Evolutionary conservation across 2,797 vertebrate genomes (phyloP), one percentile per base, ranked within the genome.

Genomic region (Esox masquinongy): DNA sequence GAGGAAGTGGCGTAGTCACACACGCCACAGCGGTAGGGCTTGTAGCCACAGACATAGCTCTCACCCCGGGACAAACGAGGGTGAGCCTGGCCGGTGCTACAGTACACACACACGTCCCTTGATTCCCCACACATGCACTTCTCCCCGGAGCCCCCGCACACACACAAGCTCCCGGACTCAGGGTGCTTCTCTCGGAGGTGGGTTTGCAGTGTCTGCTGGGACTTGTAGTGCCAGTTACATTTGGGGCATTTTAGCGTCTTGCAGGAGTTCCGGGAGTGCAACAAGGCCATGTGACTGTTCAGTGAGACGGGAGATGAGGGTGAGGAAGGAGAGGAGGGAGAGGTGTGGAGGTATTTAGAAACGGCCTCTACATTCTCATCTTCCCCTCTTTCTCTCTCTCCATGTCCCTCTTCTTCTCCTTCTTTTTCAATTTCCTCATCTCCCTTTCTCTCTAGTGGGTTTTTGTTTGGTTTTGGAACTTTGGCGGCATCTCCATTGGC

Each of bases 201-300:
- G 14, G 96, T 96, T 92, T 99, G 97, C 82, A 99, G 94, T 0
- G 98, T 99, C 92, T 99, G 98, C 94, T 99, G 98, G 93, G 99
- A 99, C 93, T 99, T 99, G 85, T 99, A 99, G 94, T 99, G 98
- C 98, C 98, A 99, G 94, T 99, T 99, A 91, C 98, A 99, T 94
- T 99, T 99, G 90, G 98, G 98, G 93, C 98, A 99, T 95, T 99
- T 99, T 82, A 99, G 96, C 1, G 98, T 99, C 93, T 99, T 99
- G 87, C 98, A 99, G 31, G 98, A 99, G 93, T 99, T 99, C 74
- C 97, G 96, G 59, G 98, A 99, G 94, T 99, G 98, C 95, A 98
- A 96, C 95, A 97, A 96, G 90, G 97, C 97, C 95, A 98, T 96
- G 92, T 99, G 92, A 88, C 89, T 92, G 49, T 88, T 93, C 84